Evolutionary conservation across 2,888 invertebrate species (phyloP).

Genomic region (Campoplex capitator): DNA sequence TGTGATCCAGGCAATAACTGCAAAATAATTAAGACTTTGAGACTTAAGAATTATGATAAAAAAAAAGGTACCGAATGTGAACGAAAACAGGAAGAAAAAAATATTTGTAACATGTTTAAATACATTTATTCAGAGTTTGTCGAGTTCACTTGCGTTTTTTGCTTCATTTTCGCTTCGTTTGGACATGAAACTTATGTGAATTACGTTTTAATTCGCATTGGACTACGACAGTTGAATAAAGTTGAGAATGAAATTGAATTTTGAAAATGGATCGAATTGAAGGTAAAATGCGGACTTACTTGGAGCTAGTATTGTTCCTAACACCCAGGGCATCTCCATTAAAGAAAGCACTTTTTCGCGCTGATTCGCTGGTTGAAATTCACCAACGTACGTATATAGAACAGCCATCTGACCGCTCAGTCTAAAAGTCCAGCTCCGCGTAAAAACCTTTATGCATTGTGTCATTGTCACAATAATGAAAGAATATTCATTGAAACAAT

Average conservation of each 20-base stretch:
- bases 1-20: conserved; percentile 91
- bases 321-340: conserved; percentile 93
- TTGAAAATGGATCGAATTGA: background rate
- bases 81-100: background rate
- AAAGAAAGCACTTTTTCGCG: conserved; percentile 92
- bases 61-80: background rate
- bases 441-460: conserved; percentile 29
- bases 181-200: too few relatives aligned
- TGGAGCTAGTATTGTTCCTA: conserved; percentile 90
- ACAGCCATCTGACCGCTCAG: conserved; percentile 92
- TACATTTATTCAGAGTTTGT: too few relatives aligned
- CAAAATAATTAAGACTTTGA: conserved; percentile 40
- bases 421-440: conserved; percentile 83
- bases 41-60: background rate
- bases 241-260: background rate
- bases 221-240: too few relatives aligned
- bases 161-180: too few relatives aligned
- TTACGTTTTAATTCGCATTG: background rate
- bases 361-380: conserved; percentile 91
- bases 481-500: conserved; percentile 86
- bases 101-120: too few relatives aligned
- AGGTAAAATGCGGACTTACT: conserved; percentile 84
- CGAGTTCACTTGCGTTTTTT: too few relatives aligned
- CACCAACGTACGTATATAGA: conserved; percentile 92
- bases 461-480: background rate